Percentiles rank a stretch among this genome's conserved stretches.
Evolutionary conservation across 2,113 vertebrate genomes (phyloP).

Genomic region (Lycaon pictus): DNA sequence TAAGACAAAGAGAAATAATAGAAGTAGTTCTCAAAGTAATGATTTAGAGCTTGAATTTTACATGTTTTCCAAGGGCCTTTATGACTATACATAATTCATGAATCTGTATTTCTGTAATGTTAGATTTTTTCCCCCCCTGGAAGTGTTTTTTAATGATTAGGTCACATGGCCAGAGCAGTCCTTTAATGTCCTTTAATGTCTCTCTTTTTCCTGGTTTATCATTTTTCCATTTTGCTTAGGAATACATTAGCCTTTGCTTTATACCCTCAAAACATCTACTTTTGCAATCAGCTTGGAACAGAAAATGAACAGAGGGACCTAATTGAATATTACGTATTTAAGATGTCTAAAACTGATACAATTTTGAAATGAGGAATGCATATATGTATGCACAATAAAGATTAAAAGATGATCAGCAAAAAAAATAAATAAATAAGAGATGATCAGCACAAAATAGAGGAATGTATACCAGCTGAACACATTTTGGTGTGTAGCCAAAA

Average conservation of each 20-base stretch:
- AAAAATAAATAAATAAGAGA: not conserved
- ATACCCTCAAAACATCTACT: slow-evolving; percentile 81
- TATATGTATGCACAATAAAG: not conserved
- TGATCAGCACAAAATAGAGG: not conserved
- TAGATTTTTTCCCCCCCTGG: slow-evolving; percentile 76
- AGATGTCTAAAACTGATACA: slow-evolving; percentile 61
- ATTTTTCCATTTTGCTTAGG: slow-evolving; percentile 86
- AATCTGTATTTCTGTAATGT: slow-evolving; percentile 75
- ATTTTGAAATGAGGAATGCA: slow-evolving; percentile 60
- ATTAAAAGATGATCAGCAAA: not conserved
- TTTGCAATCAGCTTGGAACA: slow-evolving; percentile 74
- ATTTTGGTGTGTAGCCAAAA: not conserved
- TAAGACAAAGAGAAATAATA: slow-evolving; percentile 82
- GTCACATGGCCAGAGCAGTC: slow-evolving; percentile 81
- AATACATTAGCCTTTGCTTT: slow-evolving; percentile 87
- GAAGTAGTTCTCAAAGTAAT: slow-evolving; percentile 76
- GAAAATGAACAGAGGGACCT: slow-evolving; percentile 73
- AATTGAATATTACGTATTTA: slow-evolving; percentile 63
- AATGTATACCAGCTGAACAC: not conserved
- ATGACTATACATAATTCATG: slow-evolving; percentile 87
- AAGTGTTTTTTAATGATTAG: slow-evolving; percentile 84
- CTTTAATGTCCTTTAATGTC: slow-evolving; percentile 85
- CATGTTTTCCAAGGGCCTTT: slow-evolving; percentile 76
- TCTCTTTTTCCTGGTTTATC: slow-evolving; percentile 80
- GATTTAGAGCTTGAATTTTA: slow-evolving; percentile 79